Percentiles rank a stretch among this genome's conserved stretches.
Evolutionary conservation across 2,113 vertebrate species (phyloP).

Genomic region (Corythornis vintsioides): DNA sequence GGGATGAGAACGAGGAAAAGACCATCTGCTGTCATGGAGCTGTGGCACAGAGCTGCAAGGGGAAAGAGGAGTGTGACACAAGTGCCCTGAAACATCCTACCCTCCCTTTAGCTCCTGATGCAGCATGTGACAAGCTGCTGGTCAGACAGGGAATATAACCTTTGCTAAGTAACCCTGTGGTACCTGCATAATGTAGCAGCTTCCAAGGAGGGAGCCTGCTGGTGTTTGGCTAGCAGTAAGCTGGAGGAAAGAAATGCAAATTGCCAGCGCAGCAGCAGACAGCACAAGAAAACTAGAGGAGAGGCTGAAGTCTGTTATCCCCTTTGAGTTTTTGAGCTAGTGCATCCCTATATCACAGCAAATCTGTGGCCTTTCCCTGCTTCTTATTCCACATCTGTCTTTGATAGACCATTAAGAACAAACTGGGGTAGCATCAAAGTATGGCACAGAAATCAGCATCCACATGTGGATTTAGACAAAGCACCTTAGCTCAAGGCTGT

Average conservation of each 20-base stretch:
- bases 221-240: background rate
- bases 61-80: accelerated
- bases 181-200: background rate
- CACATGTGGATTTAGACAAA: background rate
- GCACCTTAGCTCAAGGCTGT: background rate
- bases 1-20: background rate
- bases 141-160: background rate
- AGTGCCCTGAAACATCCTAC: background rate
- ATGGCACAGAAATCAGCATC: background rate
- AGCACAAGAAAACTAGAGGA: background rate
- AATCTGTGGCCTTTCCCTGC: background rate
- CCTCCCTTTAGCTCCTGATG: background rate
- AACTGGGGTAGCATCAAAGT: background rate
- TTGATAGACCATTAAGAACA: background rate
- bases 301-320: background rate
- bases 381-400: background rate
- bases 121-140: background rate
- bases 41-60: background rate
- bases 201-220: background rate
- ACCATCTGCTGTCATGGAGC: background rate
- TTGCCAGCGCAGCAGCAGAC: background rate
- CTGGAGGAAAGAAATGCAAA: background rate
- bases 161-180: background rate
- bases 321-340: background rate
- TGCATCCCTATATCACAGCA: background rate